Evolutionary conservation across 2,113 vertebrate genomes (phyloP).

Genomic region (Ivindomyrus marchei): DNA sequence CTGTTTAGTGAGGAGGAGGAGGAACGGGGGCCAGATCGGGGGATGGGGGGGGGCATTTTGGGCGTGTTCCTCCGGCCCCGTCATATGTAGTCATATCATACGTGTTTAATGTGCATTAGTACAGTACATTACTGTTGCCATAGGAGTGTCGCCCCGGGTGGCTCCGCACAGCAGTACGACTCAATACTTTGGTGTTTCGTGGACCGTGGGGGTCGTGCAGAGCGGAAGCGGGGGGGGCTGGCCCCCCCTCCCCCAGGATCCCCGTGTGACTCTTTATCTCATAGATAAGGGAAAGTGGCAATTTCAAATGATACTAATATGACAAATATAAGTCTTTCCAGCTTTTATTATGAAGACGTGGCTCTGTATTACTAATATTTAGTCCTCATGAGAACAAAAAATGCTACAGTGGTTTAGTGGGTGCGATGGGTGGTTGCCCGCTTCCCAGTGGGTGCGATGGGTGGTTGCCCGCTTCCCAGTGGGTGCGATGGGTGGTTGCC

Average conservation of each 20-base stretch:
- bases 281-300: slow-evolving; percentile 40
- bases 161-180: slow-evolving; percentile 65
- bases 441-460: not conserved
- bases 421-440: no score
- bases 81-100: slow-evolving; percentile 58
- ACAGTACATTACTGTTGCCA: slow-evolving; percentile 99
- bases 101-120: slow-evolving; percentile 77
- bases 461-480: not conserved
- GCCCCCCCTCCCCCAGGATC: slow-evolving; percentile 49
- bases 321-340: slow-evolving; percentile 39
- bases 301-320: slow-evolving; percentile 37
- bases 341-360: slow-evolving; percentile 41
- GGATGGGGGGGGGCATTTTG: slow-evolving; percentile 37
- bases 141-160: slow-evolving; percentile 69
- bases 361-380: slow-evolving; percentile 45
- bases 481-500: no score
- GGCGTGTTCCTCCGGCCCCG: slow-evolving; percentile 42
- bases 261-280: slow-evolving; percentile 26
- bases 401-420: slow-evolving; percentile 29
- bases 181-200: slow-evolving; percentile 60
- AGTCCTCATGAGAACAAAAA: slow-evolving; percentile 32
- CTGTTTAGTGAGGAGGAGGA: slow-evolving; percentile 30
- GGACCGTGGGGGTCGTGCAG: slow-evolving; percentile 57
- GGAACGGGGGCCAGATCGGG: slow-evolving; percentile 23
- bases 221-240: slow-evolving; percentile 61